Percentiles rank a stretch among this genome's conserved stretches.
phyloP scores from a whole-genome alignment of 2,797 vertebrate genomes.

The Fistularia tabacaria region DNA sequence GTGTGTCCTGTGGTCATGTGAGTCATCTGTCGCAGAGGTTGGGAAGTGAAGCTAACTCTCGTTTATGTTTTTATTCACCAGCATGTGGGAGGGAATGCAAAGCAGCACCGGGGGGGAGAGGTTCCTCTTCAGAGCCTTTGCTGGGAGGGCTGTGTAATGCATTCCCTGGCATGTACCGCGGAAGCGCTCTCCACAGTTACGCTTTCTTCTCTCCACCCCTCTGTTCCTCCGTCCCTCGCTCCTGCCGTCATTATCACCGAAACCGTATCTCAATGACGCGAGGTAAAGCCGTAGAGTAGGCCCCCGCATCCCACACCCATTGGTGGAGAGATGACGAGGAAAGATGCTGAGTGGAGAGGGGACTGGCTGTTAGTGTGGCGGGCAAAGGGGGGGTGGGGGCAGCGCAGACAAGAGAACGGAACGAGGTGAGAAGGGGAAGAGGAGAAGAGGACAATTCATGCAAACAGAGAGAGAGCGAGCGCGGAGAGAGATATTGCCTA shows the following conservation, averaged over 20 bases:
- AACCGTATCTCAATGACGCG: constrained; percentile 58
- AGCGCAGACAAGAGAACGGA: constrained; percentile 10
- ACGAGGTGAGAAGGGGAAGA: constrained; percentile 24
- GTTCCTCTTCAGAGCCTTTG: constrained; percentile 43
- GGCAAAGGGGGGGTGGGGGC: constrained; percentile 35
- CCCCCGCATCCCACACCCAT: constrained; percentile 43
- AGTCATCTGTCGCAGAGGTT: constrained; percentile 17
- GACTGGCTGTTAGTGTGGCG: constrained; percentile 39
- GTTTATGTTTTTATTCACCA: constrained; percentile 3
- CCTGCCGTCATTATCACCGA: constrained; percentile 53
- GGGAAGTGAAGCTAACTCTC: constrained; percentile 5
- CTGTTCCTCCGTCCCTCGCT: constrained; percentile 31
- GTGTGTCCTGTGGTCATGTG: background rate
- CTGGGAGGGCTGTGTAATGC: constrained; percentile 53
- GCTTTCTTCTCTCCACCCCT: constrained; percentile 34
- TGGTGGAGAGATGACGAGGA: constrained; percentile 17
- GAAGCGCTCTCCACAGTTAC: constrained; percentile 41
- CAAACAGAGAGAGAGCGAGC: constrained; percentile 29
- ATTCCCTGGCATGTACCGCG: constrained; percentile 54
- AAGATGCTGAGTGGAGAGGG: constrained; percentile 25
- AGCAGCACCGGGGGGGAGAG: constrained; percentile 34
- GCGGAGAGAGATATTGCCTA: constrained; percentile 18
- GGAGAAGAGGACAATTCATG: constrained; percentile 6
- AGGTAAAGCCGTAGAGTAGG: constrained; percentile 41
- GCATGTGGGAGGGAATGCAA: constrained; percentile 9